These are phyloP conservation scores for Capitella teleta DNA, from an alignment of 1,140 invertebrate genomes.

Conservation along the genomic window DNA sequence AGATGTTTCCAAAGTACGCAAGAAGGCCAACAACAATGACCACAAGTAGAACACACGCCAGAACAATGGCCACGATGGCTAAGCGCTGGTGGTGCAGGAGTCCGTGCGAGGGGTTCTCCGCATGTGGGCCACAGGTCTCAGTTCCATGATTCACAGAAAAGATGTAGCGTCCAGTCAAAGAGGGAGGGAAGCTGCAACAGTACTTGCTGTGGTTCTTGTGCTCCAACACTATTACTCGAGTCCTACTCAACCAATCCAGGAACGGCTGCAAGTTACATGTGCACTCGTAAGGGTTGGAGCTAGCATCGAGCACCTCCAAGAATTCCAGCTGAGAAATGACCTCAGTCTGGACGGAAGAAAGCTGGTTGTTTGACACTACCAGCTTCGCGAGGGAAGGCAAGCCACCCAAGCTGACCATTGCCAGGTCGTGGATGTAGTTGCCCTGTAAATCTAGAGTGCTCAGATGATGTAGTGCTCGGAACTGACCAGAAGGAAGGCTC, in stretches of 20 bases:
- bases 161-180: background rate
- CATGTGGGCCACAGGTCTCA: conserved; percentile 1
- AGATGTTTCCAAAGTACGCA: conserved; percentile 7
- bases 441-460: background rate
- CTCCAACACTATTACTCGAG: conserved; percentile 1
- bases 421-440: conserved; percentile 8
- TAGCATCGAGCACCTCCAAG: conserved; percentile 10
- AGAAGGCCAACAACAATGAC: conserved; percentile 3
- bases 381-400: conserved; percentile 4
- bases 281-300: conserved; percentile 12
- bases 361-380: conserved; percentile 4
- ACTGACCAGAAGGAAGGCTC: background rate
- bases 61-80: background rate
- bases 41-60: background rate
- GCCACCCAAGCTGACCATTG: background rate
- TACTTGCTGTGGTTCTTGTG: background rate
- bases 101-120: background rate
- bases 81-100: background rate
- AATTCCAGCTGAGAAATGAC: conserved; percentile 4
- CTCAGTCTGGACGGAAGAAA: conserved; percentile 1
- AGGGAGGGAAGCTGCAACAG: background rate
- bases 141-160: background rate
- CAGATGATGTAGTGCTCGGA: conserved; percentile 2
- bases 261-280: conserved; percentile 5
- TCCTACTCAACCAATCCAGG: conserved; percentile 8